Percentiles rank a stretch among this genome's conserved stretches.
Conservation (phyloP, 53 echinoderm and acorn worm genomes). For the Echinometra lucunter region DNA sequence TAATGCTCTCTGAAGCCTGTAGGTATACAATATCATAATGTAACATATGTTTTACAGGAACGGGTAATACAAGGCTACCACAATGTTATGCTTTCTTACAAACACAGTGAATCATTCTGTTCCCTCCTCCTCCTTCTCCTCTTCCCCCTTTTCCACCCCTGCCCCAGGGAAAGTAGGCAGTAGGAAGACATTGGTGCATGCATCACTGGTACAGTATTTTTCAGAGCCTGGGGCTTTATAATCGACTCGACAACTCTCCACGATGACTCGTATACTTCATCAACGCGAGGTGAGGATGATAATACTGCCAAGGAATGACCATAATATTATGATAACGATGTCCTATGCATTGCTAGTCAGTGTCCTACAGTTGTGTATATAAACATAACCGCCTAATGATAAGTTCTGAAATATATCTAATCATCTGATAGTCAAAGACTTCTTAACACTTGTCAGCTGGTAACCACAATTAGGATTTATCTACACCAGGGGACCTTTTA, state of each 20-base stretch:
- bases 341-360: background rate
- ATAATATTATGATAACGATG: background rate
- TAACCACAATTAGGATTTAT: no score
- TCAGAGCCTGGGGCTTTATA: background rate
- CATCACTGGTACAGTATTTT: constrained; percentile 1
- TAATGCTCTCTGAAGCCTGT: no score
- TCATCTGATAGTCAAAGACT: no score
- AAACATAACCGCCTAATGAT: background rate
- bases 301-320: background rate
- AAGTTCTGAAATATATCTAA: background rate
- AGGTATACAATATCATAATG: no score
- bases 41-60: no score
- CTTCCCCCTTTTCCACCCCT: background rate
- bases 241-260: background rate
- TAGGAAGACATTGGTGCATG: constrained; percentile 33
- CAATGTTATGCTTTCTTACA: background rate
- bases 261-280: background rate
- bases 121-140: background rate
- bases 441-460: no score
- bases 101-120: background rate
- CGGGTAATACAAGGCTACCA: background rate
- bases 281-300: background rate
- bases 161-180: background rate
- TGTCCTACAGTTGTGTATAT: background rate
- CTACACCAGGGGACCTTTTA: no score